Evolutionary conservation across 2,113 vertebrate species (phyloP).

Genomic region (Mus musculus): DNA sequence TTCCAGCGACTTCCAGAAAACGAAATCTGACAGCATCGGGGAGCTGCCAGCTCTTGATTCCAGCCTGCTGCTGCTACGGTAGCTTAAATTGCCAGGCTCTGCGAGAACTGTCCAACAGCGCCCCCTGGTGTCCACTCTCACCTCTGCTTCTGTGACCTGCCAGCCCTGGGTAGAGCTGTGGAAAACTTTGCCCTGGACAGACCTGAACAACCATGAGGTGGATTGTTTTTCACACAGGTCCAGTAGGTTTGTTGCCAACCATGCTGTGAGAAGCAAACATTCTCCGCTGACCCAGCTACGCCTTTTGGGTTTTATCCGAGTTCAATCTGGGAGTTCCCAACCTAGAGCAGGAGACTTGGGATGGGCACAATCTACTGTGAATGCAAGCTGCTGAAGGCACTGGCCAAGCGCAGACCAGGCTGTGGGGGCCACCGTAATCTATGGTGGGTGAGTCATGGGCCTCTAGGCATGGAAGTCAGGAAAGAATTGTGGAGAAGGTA

Average conservation of each 20-base stretch:
- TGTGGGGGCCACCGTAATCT: fast-evolving
- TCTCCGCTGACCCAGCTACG: fast-evolving
- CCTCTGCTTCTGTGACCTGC: fast-evolving
- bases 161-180: fast-evolving
- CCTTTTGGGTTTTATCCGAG: background rate
- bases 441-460: background rate
- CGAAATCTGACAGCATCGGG: fast-evolving
- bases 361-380: background rate
- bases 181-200: fast-evolving
- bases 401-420: fast-evolving
- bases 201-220: fast-evolving
- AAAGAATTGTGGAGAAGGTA: background rate
- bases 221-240: fast-evolving
- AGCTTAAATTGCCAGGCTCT: fast-evolving
- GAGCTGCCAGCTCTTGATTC: background rate
- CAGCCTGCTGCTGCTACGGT: background rate
- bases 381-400: fast-evolving
- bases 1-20: background rate
- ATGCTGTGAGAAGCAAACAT: background rate
- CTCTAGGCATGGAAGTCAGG: too few species aligned
- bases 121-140: slow-evolving; percentile 27
- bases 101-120: slow-evolving; percentile 68
- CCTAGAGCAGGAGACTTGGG: background rate
- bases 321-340: background rate
- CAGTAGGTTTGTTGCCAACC: fast-evolving